Evolutionary conservation across 2,888 invertebrate genomes (phyloP), one percentile per base, ranked within the genome.

Genomic region (Nysson spinosus): DNA sequence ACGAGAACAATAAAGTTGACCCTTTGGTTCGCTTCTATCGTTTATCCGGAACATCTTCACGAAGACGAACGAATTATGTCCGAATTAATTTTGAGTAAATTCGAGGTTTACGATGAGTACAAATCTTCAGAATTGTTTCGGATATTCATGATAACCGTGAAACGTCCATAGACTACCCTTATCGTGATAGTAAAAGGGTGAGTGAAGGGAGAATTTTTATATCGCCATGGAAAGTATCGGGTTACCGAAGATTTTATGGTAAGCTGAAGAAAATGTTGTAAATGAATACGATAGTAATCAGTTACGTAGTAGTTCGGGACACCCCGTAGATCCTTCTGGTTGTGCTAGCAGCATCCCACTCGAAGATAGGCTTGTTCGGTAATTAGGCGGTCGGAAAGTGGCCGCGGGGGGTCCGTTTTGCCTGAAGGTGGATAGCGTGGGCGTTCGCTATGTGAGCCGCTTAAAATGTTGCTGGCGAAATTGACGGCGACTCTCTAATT

Each of bases 401-500:
- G 69, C 81, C 67, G 72, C 82, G 69, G 82, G 83, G 82, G 82
- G 79, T 78, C 80, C 57, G 58, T 58, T 68, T 69, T 44, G 58
- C 69, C 69, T 44, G 43, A 61, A 55, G 67, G 47, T 52, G 43
- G 22, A 64, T 62, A 61, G 70, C 74, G 78, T 79, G 75, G 75
- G 81, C 69, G 80, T 70, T 61, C 66, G 68, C 37, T 58, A 63
- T 39, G 65, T 24, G 74, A 67, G 52, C 43, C 50, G 60, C 56
- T 68, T 80, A 76, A 82, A 76, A 79, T 77, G 80, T 78, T 71
- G 74, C 72, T 56, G 61, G 66, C 60, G 40, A 75, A 82, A 82
- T 82, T 78, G 80, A 82, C 80, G 69, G 63, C 67, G 78, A 80
- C 74, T 79, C 70, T 70, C 80, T 80, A 81, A 82, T 82, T 80